Conservation (phyloP, 2,888 invertebrate species). For the Myopa testacea region DNA sequence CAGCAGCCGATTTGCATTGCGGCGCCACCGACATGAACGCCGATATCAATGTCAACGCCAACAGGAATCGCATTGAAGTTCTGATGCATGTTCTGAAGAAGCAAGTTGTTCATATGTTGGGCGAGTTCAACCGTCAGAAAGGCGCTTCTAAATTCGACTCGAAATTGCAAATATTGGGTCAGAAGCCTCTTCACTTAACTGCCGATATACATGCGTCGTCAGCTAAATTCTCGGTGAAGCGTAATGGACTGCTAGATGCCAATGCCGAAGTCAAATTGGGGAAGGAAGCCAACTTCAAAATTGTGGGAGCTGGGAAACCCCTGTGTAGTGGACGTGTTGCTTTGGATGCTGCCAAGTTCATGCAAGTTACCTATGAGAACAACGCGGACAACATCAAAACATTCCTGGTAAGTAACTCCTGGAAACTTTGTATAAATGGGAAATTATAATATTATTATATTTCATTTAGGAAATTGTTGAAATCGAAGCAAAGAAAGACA, state of each 20-base stretch:
- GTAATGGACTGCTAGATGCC: constrained; percentile 55
- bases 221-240: constrained; percentile 54
- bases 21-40: constrained; percentile 61
- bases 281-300: constrained; percentile 59
- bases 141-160: constrained; percentile 51
- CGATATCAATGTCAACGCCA: constrained; percentile 56
- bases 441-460: neutral
- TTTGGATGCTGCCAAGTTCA: constrained; percentile 61
- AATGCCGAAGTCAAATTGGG: constrained; percentile 58
- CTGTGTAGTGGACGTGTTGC: constrained; percentile 60
- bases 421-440: no score
- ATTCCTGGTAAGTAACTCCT: constrained; percentile 65
- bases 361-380: constrained; percentile 59
- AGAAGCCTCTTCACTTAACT: constrained; percentile 54
- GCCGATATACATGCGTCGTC: constrained; percentile 55
- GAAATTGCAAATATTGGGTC: constrained; percentile 55
- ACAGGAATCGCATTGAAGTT: constrained; percentile 62
- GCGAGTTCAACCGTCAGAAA: constrained; percentile 55
- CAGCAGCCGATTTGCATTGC: constrained; percentile 61
- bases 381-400: constrained; percentile 58
- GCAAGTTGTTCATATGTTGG: constrained; percentile 54
- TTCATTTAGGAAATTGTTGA: constrained; percentile 52
- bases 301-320: constrained; percentile 53
- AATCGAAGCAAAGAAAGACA: constrained; percentile 54
- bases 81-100: constrained; percentile 55